A percentile compares a stretch with the other conserved stretches of the same genome.
Evolutionary conservation across 2,113 vertebrate species (phyloP).

Genomic region (Zootoca vivipara): DNA sequence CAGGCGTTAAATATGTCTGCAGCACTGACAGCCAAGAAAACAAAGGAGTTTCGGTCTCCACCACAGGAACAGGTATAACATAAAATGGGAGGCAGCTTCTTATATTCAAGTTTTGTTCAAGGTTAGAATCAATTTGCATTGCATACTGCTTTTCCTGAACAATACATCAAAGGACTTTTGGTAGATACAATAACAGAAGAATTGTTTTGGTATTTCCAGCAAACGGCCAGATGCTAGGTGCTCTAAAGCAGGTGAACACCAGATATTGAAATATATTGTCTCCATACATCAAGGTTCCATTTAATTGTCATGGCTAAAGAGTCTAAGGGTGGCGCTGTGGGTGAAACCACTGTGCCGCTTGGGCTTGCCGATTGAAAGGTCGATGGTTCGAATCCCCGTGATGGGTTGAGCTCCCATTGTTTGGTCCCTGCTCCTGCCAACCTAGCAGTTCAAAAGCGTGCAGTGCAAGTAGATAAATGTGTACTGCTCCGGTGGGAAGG

Average conservation of each 20-base stretch:
- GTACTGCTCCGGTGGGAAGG: too few species aligned
- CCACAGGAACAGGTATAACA: constrained; percentile 93
- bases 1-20: constrained; percentile 98
- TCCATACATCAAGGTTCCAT: neutral
- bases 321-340: neutral
- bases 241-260: neutral
- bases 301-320: neutral
- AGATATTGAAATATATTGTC: neutral
- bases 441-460: too few species aligned
- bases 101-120: neutral
- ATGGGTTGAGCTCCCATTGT: too few species aligned
- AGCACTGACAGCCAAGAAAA: constrained; percentile 93
- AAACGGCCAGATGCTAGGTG: neutral
- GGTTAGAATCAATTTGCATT: neutral
- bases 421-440: too few species aligned
- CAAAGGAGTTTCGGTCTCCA: constrained; percentile 94
- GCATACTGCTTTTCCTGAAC: neutral
- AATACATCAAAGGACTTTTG: neutral
- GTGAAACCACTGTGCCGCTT: too few species aligned
- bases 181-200: neutral
- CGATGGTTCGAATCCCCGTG: too few species aligned
- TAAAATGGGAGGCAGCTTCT: neutral
- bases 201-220: neutral
- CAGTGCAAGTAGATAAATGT: too few species aligned
- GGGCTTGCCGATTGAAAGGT: too few species aligned